These are phyloP conservation scores for Carcina quercana DNA, from an alignment of 2,888 invertebrate genomes.

Conservation along the genomic window DNA sequence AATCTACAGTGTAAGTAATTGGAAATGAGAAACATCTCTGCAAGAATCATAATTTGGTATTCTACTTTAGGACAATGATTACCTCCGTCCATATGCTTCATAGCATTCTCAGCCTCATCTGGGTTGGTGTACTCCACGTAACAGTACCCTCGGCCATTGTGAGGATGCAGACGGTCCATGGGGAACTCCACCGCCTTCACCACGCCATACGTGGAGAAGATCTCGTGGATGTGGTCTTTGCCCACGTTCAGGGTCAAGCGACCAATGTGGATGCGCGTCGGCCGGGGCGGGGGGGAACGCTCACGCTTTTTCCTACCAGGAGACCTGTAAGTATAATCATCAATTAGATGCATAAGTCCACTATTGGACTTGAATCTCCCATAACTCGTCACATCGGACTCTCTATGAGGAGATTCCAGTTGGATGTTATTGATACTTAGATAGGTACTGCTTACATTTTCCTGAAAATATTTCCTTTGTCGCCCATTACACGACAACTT, in stretches of 20 bases:
- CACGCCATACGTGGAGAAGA: slow-evolving; percentile 90
- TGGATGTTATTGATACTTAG: no score
- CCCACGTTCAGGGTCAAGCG: slow-evolving; percentile 94
- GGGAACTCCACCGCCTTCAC: slow-evolving; percentile 94
- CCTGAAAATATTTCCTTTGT: no score
- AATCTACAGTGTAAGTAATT: no score
- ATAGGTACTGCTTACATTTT: no score
- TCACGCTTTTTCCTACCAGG: slow-evolving; percentile 81
- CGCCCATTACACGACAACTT: not conserved
- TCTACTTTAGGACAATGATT: slow-evolving; percentile 17
- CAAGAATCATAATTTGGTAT: no score
- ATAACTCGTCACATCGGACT: no score
- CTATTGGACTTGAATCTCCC: no score
- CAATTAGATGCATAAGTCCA: no score
- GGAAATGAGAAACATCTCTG: not conserved
- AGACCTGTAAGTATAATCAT: slow-evolving; percentile 63
- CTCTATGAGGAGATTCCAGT: no score
- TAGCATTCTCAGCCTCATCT: slow-evolving; percentile 98
- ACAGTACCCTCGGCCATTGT: slow-evolving; percentile 93
- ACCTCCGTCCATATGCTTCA: slow-evolving; percentile 99
- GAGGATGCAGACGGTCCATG: slow-evolving; percentile 89
- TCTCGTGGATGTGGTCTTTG: slow-evolving; percentile 92
- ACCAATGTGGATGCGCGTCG: slow-evolving; percentile 95
- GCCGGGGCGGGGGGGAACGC: slow-evolving; percentile 91
- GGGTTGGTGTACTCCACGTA: slow-evolving; percentile 96